Evolutionary conservation across 2,797 vertebrate species (phyloP).

Genomic region (Amniataba percoides): DNA sequence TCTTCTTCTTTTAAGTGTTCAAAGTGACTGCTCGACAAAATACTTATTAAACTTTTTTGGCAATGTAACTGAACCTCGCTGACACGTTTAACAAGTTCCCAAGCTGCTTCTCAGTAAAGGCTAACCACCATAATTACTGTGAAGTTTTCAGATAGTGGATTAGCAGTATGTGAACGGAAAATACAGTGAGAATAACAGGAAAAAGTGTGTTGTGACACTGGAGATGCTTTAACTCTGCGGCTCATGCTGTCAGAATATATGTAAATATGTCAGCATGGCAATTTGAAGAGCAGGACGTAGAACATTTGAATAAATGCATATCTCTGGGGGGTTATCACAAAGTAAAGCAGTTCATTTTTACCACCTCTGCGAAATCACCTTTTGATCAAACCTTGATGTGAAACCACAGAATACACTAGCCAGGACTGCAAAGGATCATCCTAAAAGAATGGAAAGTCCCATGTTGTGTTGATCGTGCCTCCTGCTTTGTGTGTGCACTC

Average conservation of each 20-base stretch:
- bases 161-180: background rate
- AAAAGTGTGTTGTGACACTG: background rate
- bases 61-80: background rate
- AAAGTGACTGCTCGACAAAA: background rate
- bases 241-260: background rate
- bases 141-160: background rate
- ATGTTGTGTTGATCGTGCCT: constrained; percentile 30
- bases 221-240: background rate
- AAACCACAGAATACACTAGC: constrained; percentile 22
- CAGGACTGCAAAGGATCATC: constrained; percentile 2
- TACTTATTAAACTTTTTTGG: background rate
- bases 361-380: constrained; percentile 4
- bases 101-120: background rate
- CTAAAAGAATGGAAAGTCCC: constrained; percentile 33
- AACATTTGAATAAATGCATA: background rate
- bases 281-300: background rate
- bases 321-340: background rate
- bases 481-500: constrained; percentile 46
- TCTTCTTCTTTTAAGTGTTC: background rate
- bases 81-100: background rate
- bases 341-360: constrained; percentile 2
- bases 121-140: background rate
- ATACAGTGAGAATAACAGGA: constrained; percentile 2
- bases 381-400: constrained; percentile 21
- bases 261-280: background rate